Base-by-base conservation (phyloP, 2,888 invertebrate species). In the Athripsodes cinereus region DNA sequence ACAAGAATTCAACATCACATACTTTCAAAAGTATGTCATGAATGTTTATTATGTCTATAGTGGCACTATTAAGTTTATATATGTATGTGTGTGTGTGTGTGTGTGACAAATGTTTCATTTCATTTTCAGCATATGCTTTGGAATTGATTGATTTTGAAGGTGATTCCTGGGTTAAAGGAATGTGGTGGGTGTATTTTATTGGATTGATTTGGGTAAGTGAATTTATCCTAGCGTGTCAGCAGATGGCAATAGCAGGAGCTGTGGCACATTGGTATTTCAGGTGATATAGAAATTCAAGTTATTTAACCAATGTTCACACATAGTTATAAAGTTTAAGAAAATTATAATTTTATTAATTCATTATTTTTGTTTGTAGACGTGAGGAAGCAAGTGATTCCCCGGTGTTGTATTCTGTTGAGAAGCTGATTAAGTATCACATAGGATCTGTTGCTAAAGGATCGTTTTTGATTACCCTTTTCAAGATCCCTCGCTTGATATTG, bases 391-490 rank as follows among this genome's bases (percentile, higher is more conserved):
- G 81, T 63, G 76, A 77, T 53, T 82, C 85, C 0, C 90, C 90
- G 18, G 84, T 88, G 1, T 72, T 83, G 60, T 84, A 86, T 65
- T 82, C 90, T 0, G 85, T 90, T 66, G 84, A 87, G 53, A 90
- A 90, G 67, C 74, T 92, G 22, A 68, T 90, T 5, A 88, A 89
- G 68, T 97, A 95, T 69, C 96, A 98, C 73, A 76, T 96, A 67
- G 98, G 98, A 13, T 94, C 97, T 0, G 87, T 96, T 2, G 97
- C 96, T 0, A 90, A 96, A 68, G 98, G 98, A 1, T 93, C 96
- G 0, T 84, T 97, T 64, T 78, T 98, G 35, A 94, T 98, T 61
- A 95, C 96, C 0, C 76, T 96, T 52, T 91, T 96, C 68, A 96
- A 96, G 76, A 77, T 97, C 58, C 94, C 96, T 16, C 80, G 97